Evolutionary conservation across 2,797 vertebrate genomes (phyloP).

Genomic region (Otolemur crassicaudatus): DNA sequence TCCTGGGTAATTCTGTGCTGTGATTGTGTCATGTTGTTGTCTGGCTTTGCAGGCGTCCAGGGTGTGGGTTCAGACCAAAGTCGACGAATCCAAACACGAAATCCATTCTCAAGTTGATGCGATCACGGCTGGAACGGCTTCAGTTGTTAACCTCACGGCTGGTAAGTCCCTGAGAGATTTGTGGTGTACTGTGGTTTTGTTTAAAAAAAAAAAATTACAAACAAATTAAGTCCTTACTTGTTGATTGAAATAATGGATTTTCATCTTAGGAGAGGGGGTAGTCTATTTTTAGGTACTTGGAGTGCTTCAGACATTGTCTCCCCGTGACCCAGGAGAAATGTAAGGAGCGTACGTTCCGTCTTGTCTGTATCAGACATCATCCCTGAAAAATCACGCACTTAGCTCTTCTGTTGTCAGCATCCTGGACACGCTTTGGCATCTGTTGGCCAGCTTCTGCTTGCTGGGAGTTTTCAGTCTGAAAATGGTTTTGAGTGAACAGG

Average conservation of each 20-base stretch:
- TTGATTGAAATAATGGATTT: slow-evolving; percentile 68
- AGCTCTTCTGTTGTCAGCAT: not conserved
- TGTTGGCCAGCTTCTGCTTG: not conserved
- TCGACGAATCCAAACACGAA: slow-evolving; percentile 99
- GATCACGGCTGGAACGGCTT: slow-evolving; percentile 98
- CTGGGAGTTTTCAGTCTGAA: not conserved
- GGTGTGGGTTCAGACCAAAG: slow-evolving; percentile 99
- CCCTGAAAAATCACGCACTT: not conserved
- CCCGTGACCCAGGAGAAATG: slow-evolving; percentile 23
- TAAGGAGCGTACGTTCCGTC: not conserved
- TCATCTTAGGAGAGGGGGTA: not conserved
- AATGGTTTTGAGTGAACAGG: not conserved
- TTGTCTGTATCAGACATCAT: not conserved
- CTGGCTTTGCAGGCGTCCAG: slow-evolving; percentile 93
- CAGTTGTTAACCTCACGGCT: slow-evolving; percentile 99
- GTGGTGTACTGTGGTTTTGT: not conserved
- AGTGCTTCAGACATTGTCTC: slow-evolving; percentile 27
- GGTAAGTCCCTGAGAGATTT: slow-evolving; percentile 88
- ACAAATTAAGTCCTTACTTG: not conserved
- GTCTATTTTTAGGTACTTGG: slow-evolving; percentile 54
- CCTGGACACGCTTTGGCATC: not conserved
- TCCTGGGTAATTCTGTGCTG: not conserved
- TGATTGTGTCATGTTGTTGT: slow-evolving; percentile 61
- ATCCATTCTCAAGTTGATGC: slow-evolving; percentile 99
- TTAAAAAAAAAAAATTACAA: not conserved